Base-by-base conservation (phyloP, 37 sponge, comb jelly and placozoan genomes). In the Ephydatia muelleri region DNA sequence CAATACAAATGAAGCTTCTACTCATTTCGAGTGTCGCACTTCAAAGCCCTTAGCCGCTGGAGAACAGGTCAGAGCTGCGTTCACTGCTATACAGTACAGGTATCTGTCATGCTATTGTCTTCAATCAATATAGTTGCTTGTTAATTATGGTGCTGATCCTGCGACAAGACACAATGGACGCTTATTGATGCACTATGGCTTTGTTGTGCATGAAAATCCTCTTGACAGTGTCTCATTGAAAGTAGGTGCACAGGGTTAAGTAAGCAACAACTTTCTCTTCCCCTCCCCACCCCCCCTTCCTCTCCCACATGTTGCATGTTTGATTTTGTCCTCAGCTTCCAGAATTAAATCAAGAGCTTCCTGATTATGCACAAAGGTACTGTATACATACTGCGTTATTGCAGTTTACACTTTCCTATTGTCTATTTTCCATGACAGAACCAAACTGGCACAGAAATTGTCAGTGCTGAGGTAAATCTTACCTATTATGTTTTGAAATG, bases 141-240 rank as follows among this genome's bases (percentile, higher is more conserved):
- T 80, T 29, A 28, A 74, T 40, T 84, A 84, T 78, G 76, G 36
- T 31, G 5, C 27, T 1, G 21, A 37, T 38, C 65, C 77, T 30
- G 76, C 29, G 26, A 40, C 25, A 30, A 40, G 84, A 26, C 84
- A 84, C 77, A 84, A 84, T 68, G 77, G 84, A 35, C 84, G 68
- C 2, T 77, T 84, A 11, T 34, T 84, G 28, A 80, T 84, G 77
- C 77, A 84, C 68, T 84, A 84, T 76, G 84, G 84, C 8, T 84
- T 84, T 76, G 77, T 78, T 39, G 29, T 32, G 11, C 26, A 26
- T 0, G 77, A 38, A 3, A 84, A 84, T 38, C 84, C 84, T 25
- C 36, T 37, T 13, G 76, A 75, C 47, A 38, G 37, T 38, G 23
- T 75, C 36, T 75, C 76, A 0, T 37, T 75, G 36, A 75, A 75